A percentile compares a stretch with the other conserved stretches of the same genome.
phyloP scores from a whole-genome alignment of 2,797 vertebrate genomes.

The Pangasius sanitwongsei region DNA sequence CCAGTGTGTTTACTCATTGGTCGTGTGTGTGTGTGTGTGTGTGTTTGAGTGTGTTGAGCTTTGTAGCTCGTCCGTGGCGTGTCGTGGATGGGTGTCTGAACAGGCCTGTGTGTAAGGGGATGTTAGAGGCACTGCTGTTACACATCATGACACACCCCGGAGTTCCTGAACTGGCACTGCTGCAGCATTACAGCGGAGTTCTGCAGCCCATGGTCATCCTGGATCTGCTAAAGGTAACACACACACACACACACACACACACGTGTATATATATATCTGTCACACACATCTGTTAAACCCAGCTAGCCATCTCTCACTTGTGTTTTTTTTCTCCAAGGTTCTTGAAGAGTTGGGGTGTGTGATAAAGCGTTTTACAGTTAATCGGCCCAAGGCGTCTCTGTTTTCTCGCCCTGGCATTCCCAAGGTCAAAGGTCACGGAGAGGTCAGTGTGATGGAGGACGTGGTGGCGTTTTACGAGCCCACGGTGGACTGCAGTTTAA shows the following conservation, averaged over 20 bases:
- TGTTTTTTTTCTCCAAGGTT: constrained; percentile 69
- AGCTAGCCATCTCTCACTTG: not conserved
- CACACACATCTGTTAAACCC: not conserved
- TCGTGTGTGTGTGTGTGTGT: constrained; percentile 12
- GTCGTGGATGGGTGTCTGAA: constrained; percentile 90
- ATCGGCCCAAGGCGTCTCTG: constrained; percentile 68
- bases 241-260: constrained; percentile 6
- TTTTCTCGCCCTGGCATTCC: constrained; percentile 68
- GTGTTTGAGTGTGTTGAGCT: constrained; percentile 66
- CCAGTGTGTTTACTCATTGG: not conserved
- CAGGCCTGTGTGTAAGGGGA: constrained; percentile 88
- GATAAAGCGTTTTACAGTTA: constrained; percentile 71
- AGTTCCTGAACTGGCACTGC: constrained; percentile 74
- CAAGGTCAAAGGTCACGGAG: not conserved
- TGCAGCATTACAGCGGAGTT: constrained; percentile 83
- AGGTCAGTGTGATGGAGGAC: constrained; percentile 52
- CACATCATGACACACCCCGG: constrained; percentile 90
- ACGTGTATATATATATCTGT: not conserved
- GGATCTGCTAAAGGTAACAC: constrained; percentile 87
- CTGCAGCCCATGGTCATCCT: constrained; percentile 85
- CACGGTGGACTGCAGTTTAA: constrained; percentile 84
- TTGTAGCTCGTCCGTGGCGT: constrained; percentile 90
- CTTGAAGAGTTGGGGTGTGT: constrained; percentile 85
- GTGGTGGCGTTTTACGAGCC: constrained; percentile 83
- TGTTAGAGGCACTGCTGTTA: constrained; percentile 89